A percentile compares a stretch with the other conserved stretches of the same genome.
phyloP scores from a whole-genome alignment of 2,888 invertebrate genomes.

The Elgonia sp. region DNA sequence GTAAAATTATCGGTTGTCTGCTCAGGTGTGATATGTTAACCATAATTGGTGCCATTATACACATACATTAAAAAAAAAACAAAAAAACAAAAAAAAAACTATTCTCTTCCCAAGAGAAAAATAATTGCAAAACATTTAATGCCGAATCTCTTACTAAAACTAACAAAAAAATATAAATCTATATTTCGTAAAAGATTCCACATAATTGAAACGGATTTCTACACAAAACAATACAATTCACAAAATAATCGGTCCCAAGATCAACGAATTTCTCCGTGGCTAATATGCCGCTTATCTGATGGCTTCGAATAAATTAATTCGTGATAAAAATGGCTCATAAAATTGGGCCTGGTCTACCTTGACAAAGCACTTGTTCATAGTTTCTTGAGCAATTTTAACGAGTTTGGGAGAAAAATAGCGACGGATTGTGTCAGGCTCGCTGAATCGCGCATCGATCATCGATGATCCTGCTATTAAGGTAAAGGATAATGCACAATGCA shows the following conservation, averaged over 20 bases:
- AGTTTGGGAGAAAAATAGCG: slow-evolving; percentile 41
- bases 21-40: slow-evolving; percentile 53
- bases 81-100: too few species aligned
- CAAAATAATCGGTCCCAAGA: slow-evolving; percentile 16
- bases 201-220: not conserved
- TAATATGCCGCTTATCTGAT: slow-evolving; percentile 53
- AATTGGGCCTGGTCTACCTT: slow-evolving; percentile 38
- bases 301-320: slow-evolving; percentile 20
- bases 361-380: slow-evolving; percentile 27
- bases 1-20: slow-evolving; percentile 55
- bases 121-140: slow-evolving; percentile 5
- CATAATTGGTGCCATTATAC: slow-evolving; percentile 56
- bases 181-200: not conserved
- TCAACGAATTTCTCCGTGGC: slow-evolving; percentile 19
- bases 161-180: not conserved
- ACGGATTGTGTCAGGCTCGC: slow-evolving; percentile 45
- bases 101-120: too few species aligned
- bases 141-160: not conserved
- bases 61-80: slow-evolving; percentile 4
- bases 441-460: slow-evolving; percentile 68
- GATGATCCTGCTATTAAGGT: slow-evolving; percentile 68
- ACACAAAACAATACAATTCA: slow-evolving; percentile 29
- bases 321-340: slow-evolving; percentile 12
- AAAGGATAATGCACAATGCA: slow-evolving; percentile 69
- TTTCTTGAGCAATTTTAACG: slow-evolving; percentile 52